phyloP scores from a whole-genome alignment of 2,797 vertebrate genomes.

The Myotis findleyi region DNA sequence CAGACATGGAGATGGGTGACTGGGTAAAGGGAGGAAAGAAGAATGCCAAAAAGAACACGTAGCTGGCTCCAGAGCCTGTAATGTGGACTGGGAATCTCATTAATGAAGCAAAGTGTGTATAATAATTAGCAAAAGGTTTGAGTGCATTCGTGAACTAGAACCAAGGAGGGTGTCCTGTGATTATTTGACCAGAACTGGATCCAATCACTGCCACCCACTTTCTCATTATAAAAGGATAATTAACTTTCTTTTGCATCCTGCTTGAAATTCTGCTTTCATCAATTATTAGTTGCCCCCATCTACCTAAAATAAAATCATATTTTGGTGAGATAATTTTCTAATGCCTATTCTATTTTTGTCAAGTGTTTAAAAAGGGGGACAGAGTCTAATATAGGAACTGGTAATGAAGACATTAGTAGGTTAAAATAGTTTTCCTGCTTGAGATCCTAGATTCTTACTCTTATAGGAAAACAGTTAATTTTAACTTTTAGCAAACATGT shows the following conservation, averaged over 20 bases:
- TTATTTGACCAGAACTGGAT: neutral
- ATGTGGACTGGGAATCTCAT: neutral
- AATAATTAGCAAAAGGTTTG: neutral
- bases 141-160: neutral
- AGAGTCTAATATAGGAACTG: neutral
- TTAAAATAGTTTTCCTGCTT: conserved; percentile 33
- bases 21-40: neutral
- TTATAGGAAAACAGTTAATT: neutral
- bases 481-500: conserved; percentile 18
- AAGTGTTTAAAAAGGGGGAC: neutral
- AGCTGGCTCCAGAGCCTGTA: neutral
- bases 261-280: conserved; percentile 28
- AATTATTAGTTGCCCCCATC: neutral
- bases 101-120: neutral
- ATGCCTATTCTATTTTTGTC: conserved; percentile 54
- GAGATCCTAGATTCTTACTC: neutral
- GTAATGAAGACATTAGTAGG: neutral
- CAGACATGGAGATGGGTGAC: neutral
- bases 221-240: conserved; percentile 47
- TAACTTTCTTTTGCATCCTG: neutral
- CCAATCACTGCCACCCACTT: neutral
- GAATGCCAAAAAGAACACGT: conserved; percentile 23
- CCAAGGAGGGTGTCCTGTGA: neutral
- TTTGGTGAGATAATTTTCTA: conserved; percentile 71
- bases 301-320: conserved; percentile 70